These are phyloP conservation scores for Neomonachus schauinslandi DNA, from an alignment of 2,113 vertebrate species.

Conservation along the genomic window DNA sequence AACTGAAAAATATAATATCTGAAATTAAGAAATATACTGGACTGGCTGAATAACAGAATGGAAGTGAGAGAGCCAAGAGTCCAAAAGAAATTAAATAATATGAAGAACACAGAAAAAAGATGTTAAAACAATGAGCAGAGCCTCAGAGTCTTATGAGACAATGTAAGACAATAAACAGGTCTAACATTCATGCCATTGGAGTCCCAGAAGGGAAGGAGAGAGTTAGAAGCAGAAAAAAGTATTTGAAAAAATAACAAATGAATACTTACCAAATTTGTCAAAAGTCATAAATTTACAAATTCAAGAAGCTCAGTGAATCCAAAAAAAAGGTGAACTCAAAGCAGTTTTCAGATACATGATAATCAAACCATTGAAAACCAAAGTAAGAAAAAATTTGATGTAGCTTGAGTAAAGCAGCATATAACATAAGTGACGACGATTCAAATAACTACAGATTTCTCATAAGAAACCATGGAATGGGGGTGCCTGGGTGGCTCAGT, in stretches of 20 bases:
- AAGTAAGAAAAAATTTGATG: neutral
- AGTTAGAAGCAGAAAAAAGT: neutral
- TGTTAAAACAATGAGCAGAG: neutral
- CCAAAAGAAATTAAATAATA: neutral
- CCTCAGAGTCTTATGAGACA: neutral
- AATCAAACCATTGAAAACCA: neutral
- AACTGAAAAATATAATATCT: neutral
- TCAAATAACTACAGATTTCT: neutral
- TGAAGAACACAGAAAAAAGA: neutral
- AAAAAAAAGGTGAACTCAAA: neutral
- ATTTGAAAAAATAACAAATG: neutral
- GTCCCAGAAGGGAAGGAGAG: neutral
- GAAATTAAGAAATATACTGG: neutral
- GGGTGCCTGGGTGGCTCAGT: neutral
- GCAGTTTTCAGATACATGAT: neutral
- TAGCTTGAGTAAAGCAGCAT: neutral
- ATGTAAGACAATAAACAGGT: neutral
- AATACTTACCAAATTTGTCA: neutral
- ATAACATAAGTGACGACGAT: neutral
- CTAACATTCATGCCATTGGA: neutral
- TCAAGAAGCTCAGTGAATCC: neutral
- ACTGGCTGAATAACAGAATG: neutral
- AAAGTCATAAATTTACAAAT: constrained; percentile 2
- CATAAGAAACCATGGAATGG: neutral
- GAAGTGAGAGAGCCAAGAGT: neutral